A percentile compares a stretch with the other conserved stretches of the same genome.
Conservation (phyloP, 2,113 vertebrate species). For the Thymallus thymallus region DNA sequence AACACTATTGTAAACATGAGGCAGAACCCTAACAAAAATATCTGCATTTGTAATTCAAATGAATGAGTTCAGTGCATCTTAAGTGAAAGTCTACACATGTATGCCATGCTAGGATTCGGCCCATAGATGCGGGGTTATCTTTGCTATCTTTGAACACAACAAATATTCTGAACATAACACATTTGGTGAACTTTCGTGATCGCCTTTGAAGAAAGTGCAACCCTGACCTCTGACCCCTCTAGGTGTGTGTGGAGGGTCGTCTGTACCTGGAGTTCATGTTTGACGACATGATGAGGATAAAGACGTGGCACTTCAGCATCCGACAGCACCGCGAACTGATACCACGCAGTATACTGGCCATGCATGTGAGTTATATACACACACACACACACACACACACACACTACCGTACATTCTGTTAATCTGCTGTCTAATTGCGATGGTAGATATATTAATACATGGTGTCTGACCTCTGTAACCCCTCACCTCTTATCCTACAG, state of each 20-base stretch:
- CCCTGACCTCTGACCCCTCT: slow-evolving; percentile 20
- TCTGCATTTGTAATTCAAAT: too few species aligned
- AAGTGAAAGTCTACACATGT: too few species aligned
- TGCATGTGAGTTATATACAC: slow-evolving; percentile 84
- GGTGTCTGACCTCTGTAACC: neutral
- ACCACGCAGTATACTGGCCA: slow-evolving; percentile 96
- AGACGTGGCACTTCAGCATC: slow-evolving; percentile 99
- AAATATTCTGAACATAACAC: neutral
- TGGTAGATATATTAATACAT: neutral
- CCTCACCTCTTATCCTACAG: slow-evolving; percentile 58
- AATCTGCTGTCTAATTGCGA: neutral
- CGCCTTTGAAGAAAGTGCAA: slow-evolving; percentile 15
- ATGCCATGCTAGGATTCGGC: too few species aligned
- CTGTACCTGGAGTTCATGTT: slow-evolving; percentile 99
- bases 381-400: slow-evolving; percentile 4
- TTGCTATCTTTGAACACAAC: too few species aligned
- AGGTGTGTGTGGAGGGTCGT: slow-evolving; percentile 97
- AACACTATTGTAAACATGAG: too few species aligned
- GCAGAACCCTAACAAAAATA: too few species aligned
- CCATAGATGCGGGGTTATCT: too few species aligned
- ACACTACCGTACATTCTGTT: neutral
- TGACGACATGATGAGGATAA: slow-evolving; percentile 99
- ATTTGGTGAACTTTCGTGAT: slow-evolving; percentile 41
- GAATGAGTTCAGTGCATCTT: too few species aligned
- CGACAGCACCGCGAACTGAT: slow-evolving; percentile 98